A percentile compares a stretch with the other conserved stretches of the same genome.
phyloP scores from a whole-genome alignment of 2,113 vertebrate genomes.

The Loxodonta africana region DNA sequence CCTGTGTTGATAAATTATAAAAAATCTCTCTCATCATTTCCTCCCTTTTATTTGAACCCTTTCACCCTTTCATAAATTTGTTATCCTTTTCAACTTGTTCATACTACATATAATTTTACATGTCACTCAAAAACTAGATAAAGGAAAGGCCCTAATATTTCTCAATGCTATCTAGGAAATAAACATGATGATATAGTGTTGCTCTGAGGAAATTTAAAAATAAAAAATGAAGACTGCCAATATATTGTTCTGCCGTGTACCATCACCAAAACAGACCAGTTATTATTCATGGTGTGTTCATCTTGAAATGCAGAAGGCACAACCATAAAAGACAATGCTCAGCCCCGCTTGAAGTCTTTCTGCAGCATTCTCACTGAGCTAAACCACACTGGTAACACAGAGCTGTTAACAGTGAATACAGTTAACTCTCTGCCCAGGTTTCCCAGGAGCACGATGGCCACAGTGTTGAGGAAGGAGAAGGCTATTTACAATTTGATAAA shows the following conservation, averaged over 20 bases:
- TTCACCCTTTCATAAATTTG: not conserved
- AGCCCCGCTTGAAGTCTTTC: not conserved
- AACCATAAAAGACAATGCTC: not conserved
- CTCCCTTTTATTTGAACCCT: not conserved
- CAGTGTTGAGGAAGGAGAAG: not conserved
- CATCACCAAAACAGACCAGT: not conserved
- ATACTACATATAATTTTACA: not conserved
- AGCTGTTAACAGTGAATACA: not conserved
- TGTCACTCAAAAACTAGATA: not conserved
- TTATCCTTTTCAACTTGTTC: slow-evolving; percentile 14
- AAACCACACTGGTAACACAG: not conserved
- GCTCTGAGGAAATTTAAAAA: not conserved
- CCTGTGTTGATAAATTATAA: not conserved
- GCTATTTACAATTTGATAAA: not conserved
- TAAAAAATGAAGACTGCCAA: not conserved
- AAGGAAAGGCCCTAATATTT: not conserved
- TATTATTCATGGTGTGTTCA: not conserved
- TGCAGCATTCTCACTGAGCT: not conserved
- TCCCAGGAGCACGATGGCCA: not conserved
- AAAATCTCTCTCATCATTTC: not conserved
- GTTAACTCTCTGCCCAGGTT: not conserved
- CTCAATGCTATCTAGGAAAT: slow-evolving; percentile 6
- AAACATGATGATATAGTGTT: not conserved
- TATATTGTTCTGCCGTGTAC: not conserved
- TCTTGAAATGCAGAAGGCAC: not conserved